Evolutionary conservation across 2,113 vertebrate genomes (phyloP).

Genomic region (Malurus elegans): DNA sequence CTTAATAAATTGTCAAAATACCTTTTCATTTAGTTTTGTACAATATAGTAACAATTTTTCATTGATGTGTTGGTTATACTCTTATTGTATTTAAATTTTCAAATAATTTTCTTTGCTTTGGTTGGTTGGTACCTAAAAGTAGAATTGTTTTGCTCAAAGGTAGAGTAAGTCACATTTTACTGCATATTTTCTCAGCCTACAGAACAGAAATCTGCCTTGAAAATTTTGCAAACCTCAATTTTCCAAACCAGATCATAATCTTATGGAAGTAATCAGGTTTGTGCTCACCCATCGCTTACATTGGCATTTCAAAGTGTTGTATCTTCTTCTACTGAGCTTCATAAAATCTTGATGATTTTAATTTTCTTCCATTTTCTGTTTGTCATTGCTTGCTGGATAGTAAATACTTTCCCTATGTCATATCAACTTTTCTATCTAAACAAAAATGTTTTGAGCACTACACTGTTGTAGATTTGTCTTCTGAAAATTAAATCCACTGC

Average conservation of each 20-base stretch:
- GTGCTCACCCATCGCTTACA: not conserved
- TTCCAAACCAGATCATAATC: not conserved
- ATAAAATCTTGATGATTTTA: not conserved
- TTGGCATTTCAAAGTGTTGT: not conserved
- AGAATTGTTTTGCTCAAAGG: not conserved
- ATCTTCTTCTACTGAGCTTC: not conserved
- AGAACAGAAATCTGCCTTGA: not conserved
- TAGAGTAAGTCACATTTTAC: not conserved
- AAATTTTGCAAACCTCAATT: not conserved
- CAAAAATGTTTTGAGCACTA: not conserved
- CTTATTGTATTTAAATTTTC: not conserved
- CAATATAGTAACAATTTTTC: not conserved
- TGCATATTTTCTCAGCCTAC: not conserved
- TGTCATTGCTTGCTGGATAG: accelerated
- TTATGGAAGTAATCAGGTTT: not conserved
- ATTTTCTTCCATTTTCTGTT: not conserved
- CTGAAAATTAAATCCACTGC: not conserved
- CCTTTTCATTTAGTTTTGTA: not conserved
- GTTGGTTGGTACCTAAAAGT: not conserved
- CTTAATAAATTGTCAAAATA: not conserved
- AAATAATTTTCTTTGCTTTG: not conserved
- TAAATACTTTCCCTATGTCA: not conserved
- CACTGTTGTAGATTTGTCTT: not conserved
- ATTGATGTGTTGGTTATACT: not conserved
- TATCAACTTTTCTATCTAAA: not conserved